phyloP scores from a whole-genome alignment of 1,140 invertebrate genomes.

The Papilio machaon region DNA sequence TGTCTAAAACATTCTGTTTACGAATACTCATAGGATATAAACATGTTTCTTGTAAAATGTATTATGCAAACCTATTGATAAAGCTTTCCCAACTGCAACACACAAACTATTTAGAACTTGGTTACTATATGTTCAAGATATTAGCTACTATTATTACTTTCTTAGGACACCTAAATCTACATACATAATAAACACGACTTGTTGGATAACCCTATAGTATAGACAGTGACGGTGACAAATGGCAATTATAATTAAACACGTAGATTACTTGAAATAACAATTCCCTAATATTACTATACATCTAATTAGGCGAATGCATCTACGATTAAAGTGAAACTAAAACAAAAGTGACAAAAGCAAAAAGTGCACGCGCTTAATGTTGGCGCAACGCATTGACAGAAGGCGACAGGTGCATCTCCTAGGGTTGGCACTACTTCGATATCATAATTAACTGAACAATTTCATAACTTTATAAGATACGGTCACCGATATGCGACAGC shows the following conservation, averaged over 20 bases:
- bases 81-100: not conserved
- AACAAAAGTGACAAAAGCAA: constrained; percentile 58
- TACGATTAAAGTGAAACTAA: constrained; percentile 59
- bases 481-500: constrained; percentile 29
- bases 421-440: constrained; percentile 59
- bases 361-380: constrained; percentile 70
- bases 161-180: not conserved
- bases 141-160: not conserved
- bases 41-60: not conserved
- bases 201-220: not conserved
- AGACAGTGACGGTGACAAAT: not conserved
- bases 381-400: constrained; percentile 67
- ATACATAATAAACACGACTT: not conserved
- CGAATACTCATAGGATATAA: not conserved
- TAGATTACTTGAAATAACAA: not conserved
- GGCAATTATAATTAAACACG: not conserved
- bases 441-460: constrained; percentile 38
- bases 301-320: constrained; percentile 29
- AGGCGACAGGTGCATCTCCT: constrained; percentile 68
- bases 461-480: constrained; percentile 42
- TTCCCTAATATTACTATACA: not conserved
- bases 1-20: not conserved
- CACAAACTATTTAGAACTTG: not conserved
- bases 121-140: not conserved
- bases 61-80: not conserved